phyloP scores from a whole-genome alignment of 2,888 invertebrate species.

The Dolomedes plantarius region DNA sequence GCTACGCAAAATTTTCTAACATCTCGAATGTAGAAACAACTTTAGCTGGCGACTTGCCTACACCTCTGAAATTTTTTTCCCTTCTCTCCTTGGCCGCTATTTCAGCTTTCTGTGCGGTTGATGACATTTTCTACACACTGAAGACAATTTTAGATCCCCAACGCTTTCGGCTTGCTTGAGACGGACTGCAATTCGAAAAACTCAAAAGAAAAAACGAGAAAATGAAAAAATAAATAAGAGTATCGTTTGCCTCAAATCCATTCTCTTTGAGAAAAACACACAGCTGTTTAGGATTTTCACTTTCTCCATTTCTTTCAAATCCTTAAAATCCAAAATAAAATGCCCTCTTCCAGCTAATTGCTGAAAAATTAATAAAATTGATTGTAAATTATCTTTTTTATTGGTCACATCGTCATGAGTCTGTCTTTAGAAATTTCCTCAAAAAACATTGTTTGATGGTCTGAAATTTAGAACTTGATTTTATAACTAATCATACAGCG shows the following conservation, averaged over 20 bases:
- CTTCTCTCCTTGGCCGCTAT: constrained; percentile 30
- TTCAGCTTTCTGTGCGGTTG: constrained; percentile 57
- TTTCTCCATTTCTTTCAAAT: no score
- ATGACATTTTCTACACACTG: constrained; percentile 58
- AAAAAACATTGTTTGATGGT: no score
- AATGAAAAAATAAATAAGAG: neutral
- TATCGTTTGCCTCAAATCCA: neutral
- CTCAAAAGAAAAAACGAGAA: constrained; percentile 13
- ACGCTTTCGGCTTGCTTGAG: constrained; percentile 34
- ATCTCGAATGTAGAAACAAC: constrained; percentile 17
- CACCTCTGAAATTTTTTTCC: constrained; percentile 30
- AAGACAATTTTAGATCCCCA: constrained; percentile 58
- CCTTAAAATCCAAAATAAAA: no score
- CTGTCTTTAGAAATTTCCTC: no score
- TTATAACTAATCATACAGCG: no score
- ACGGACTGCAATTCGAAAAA: constrained; percentile 20
- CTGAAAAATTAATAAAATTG: no score
- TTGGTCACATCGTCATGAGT: no score
- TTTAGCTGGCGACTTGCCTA: constrained; percentile 51
- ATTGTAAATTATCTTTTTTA: no score
- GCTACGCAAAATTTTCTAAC: constrained; percentile 33
- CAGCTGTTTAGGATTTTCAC: no score
- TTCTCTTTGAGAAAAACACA: neutral
- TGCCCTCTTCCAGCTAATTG: no score
- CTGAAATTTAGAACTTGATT: no score